Conservation (phyloP, 1,140 invertebrate species). For the Lamellibrachia luymesi region DNA sequence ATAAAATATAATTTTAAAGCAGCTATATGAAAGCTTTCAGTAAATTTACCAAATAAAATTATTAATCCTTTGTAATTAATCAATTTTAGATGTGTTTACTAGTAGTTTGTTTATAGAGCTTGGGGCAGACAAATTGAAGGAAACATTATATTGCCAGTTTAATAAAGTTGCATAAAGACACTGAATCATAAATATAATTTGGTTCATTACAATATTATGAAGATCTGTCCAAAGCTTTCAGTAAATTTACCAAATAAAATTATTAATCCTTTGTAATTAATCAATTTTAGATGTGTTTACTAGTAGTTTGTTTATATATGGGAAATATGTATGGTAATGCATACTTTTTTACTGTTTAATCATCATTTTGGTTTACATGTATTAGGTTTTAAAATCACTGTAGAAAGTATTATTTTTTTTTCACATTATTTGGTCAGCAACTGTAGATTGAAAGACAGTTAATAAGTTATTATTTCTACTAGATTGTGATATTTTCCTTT, state of each 20-base stretch:
- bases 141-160: not conserved
- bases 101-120: not conserved
- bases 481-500: not conserved
- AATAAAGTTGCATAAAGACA: not conserved
- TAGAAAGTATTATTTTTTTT: too few species aligned
- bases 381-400: too few species aligned
- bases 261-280: not conserved
- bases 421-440: too few species aligned
- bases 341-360: too few species aligned
- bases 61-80: not conserved
- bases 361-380: too few species aligned
- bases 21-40: not conserved
- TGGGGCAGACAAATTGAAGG: not conserved
- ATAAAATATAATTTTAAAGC: not conserved
- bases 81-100: too few species aligned
- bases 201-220: not conserved
- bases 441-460: too few species aligned
- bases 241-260: not conserved
- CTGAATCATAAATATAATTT: not conserved
- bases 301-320: too few species aligned
- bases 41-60: not conserved
- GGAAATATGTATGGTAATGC: too few species aligned
- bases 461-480: not conserved
- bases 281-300: too few species aligned
- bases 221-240: not conserved